Conservation (phyloP, 1,140 invertebrate genomes). For the Zophobas atratus region DNA sequence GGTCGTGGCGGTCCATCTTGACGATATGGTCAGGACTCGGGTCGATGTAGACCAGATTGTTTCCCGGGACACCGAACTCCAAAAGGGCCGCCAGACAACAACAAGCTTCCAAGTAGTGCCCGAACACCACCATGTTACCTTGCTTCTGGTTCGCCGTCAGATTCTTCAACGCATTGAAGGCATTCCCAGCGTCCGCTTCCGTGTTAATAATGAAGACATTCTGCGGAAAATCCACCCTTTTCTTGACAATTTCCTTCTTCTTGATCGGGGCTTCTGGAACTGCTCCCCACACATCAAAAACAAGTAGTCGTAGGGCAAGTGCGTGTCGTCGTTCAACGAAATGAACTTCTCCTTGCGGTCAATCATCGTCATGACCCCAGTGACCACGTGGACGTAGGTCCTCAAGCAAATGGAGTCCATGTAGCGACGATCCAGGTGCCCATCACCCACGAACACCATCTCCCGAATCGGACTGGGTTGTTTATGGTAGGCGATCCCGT, state of each 20-base stretch:
- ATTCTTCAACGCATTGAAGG: slow-evolving; percentile 66
- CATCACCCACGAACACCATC: slow-evolving; percentile 69
- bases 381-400: slow-evolving; percentile 70
- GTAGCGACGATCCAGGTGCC: slow-evolving; percentile 70
- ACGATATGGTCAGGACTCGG: slow-evolving; percentile 68
- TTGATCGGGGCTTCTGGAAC: slow-evolving; percentile 71
- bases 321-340: slow-evolving; percentile 69
- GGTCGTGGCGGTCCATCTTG: slow-evolving; percentile 56
- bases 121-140: slow-evolving; percentile 74
- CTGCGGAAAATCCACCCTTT: slow-evolving; percentile 66
- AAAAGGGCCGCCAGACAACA: slow-evolving; percentile 73
- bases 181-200: slow-evolving; percentile 69
- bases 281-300: slow-evolving; percentile 75
- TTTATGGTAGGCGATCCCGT: slow-evolving; percentile 72
- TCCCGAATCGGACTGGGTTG: slow-evolving; percentile 64
- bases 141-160: slow-evolving; percentile 56
- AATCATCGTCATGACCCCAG: slow-evolving; percentile 56
- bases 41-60: slow-evolving; percentile 72
- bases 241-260: slow-evolving; percentile 65
- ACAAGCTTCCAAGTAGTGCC: slow-evolving; percentile 74
- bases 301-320: slow-evolving; percentile 75
- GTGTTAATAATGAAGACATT: slow-evolving; percentile 76
- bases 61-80: slow-evolving; percentile 69
- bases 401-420: slow-evolving; percentile 69
- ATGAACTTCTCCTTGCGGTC: slow-evolving; percentile 73